phyloP scores from a whole-genome alignment of 2,888 invertebrate species.

The Volucella bombylans region DNA sequence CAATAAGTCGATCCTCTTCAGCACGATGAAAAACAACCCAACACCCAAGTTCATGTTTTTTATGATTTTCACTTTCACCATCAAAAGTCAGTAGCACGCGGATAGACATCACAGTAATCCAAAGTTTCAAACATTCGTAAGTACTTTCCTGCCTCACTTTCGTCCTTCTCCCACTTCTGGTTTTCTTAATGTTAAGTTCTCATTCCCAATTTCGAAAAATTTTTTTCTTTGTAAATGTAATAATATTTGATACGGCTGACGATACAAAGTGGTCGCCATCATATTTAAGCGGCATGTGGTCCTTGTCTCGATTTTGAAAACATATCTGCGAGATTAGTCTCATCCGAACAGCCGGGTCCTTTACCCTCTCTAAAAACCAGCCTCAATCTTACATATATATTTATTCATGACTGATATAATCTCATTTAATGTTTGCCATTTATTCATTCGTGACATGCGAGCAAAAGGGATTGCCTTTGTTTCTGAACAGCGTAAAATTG shows the following conservation, averaged over 20 bases:
- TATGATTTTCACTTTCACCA: slow-evolving; percentile 39
- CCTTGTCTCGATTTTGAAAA: slow-evolving; percentile 20
- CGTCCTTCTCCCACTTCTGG: background rate
- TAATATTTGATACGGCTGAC: slow-evolving; percentile 49
- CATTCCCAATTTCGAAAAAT: slow-evolving; percentile 39
- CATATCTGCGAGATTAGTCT: slow-evolving; percentile 43
- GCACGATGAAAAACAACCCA: slow-evolving; percentile 7
- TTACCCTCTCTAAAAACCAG: background rate
- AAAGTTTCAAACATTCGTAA: slow-evolving; percentile 51
- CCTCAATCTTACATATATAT: too few species aligned
- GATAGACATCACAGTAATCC: slow-evolving; percentile 66
- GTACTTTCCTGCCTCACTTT: slow-evolving; percentile 14
- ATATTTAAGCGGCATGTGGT: slow-evolving; percentile 35
- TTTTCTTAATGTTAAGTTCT: slow-evolving; percentile 1
- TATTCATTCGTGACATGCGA: slow-evolving; percentile 16
- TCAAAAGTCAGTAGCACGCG: slow-evolving; percentile 15
- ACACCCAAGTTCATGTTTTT: slow-evolving; percentile 24
- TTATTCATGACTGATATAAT: background rate
- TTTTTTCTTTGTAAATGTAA: slow-evolving; percentile 55
- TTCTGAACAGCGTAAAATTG: slow-evolving; percentile 28
- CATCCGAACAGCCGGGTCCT: background rate
- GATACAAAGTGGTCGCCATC: background rate
- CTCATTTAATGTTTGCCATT: slow-evolving; percentile 22
- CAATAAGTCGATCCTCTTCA: slow-evolving; percentile 21
- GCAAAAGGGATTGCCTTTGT: slow-evolving; percentile 21